Conservation (phyloP, 2,888 invertebrate genomes). For the Metellina segmentata region DNA sequence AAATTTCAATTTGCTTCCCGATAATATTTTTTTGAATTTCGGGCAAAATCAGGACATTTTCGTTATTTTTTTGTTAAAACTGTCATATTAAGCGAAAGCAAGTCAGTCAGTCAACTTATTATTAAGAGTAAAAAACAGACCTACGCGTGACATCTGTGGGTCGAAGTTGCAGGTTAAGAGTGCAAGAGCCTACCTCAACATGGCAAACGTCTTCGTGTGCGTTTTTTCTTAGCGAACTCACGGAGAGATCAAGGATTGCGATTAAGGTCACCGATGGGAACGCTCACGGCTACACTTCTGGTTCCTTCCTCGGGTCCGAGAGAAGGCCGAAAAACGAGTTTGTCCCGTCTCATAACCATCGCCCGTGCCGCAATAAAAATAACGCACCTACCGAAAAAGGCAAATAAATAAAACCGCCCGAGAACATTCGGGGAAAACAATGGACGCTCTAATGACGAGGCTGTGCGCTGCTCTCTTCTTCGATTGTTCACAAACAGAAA, state of each 20-base stretch:
- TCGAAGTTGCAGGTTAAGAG: background rate
- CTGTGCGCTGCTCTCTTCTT: background rate
- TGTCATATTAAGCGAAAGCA: too few species aligned
- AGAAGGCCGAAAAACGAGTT: conserved; percentile 46
- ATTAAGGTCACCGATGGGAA: conserved; percentile 50
- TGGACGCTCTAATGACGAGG: conserved; percentile 58
- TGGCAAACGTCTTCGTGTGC: background rate
- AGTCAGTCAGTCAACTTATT: too few species aligned
- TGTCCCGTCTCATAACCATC: conserved; percentile 26
- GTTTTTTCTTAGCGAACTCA: background rate
- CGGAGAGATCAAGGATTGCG: background rate
- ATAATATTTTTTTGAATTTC: too few species aligned
- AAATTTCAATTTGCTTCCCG: too few species aligned
- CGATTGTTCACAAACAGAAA: conserved; percentile 71
- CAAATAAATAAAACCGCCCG: background rate
- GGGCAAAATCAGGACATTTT: too few species aligned
- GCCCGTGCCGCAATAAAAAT: conserved; percentile 13
- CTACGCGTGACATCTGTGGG: background rate
- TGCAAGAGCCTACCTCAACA: background rate
- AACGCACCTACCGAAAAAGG: background rate
- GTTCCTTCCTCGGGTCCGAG: conserved; percentile 24
- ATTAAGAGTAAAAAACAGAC: too few species aligned
- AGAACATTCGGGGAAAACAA: conserved; percentile 44
- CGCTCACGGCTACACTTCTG: conserved; percentile 3
- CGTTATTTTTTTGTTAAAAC: too few species aligned